Evolutionary conservation across 2,797 vertebrate species (phyloP).

Genomic region (Artibeus lituratus): DNA sequence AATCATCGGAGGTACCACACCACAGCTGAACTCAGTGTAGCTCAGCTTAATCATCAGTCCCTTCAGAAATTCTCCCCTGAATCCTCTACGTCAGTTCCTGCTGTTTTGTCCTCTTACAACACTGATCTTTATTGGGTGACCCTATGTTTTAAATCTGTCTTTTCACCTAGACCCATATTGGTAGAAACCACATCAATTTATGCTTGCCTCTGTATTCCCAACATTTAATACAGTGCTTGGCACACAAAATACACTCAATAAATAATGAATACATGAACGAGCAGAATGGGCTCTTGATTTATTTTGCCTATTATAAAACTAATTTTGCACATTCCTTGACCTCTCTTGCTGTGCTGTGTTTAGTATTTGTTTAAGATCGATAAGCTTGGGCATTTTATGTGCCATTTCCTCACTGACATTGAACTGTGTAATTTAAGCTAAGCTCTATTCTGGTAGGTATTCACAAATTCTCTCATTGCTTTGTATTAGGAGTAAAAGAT

Average conservation of each 20-base stretch:
- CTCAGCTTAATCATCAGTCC: not conserved
- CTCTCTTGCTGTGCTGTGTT: not conserved
- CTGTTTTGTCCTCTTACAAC: not conserved
- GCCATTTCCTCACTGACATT: not conserved
- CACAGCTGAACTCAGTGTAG: not conserved
- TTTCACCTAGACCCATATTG: not conserved
- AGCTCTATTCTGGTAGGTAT: not conserved
- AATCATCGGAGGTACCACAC: not conserved
- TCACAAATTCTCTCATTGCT: not conserved
- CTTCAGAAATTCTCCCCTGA: not conserved
- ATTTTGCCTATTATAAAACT: constrained; percentile 5
- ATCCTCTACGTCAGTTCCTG: not conserved
- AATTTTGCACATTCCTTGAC: not conserved
- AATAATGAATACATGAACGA: not conserved
- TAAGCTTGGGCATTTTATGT: not conserved
- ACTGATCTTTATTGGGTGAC: not conserved
- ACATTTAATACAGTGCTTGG: not conserved
- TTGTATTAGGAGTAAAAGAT: constrained; percentile 19
- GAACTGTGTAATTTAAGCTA: not conserved
- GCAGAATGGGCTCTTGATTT: not conserved
- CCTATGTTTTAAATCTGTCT: not conserved
- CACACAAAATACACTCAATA: constrained; percentile 2
- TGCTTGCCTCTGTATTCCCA: not conserved
- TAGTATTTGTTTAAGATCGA: not conserved
- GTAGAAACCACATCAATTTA: not conserved